These are phyloP conservation scores for Orestias chungarensis DNA, from an alignment of 2,797 vertebrate genomes.

Conservation along the genomic window DNA sequence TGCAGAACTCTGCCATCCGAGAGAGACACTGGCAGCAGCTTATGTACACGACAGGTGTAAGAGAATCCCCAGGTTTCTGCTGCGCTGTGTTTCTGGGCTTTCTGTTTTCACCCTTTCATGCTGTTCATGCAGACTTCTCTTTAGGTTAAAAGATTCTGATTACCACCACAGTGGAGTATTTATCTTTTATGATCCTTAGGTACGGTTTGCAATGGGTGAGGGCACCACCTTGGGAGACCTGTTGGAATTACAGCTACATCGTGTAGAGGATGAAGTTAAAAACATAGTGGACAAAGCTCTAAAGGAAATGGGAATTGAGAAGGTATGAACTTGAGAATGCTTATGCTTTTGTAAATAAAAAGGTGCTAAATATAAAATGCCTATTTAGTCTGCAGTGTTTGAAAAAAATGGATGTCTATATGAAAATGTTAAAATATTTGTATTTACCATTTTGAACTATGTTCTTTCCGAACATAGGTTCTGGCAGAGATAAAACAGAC, in stretches of 20 bases:
- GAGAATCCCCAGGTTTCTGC: constrained; percentile 14
- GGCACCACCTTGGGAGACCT: constrained; percentile 81
- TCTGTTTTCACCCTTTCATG: constrained; percentile 1
- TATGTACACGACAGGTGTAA: constrained; percentile 76
- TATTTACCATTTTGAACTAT: neutral
- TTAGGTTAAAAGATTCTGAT: constrained; percentile 35
- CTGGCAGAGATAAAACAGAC: constrained; percentile 80
- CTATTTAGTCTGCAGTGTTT: neutral
- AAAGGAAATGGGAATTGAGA: constrained; percentile 82
- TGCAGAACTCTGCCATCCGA: constrained; percentile 76
- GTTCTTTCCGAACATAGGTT: constrained; percentile 51
- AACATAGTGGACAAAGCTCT: constrained; percentile 84
- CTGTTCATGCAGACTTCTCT: constrained; percentile 13
- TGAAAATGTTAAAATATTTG: neutral
- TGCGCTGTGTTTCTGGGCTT: constrained; percentile 9
- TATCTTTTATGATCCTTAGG: constrained; percentile 59
- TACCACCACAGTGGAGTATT: constrained; percentile 8
- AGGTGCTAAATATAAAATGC: neutral
- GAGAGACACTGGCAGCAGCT: constrained; percentile 83
- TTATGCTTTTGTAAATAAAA: neutral
- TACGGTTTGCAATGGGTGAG: constrained; percentile 83
- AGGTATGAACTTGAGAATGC: constrained; percentile 42
- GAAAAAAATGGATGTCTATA: neutral
- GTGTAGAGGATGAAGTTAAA: constrained; percentile 84
- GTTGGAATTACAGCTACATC: constrained; percentile 81